These are phyloP conservation scores for Dasysyrphus tricinctus DNA, from an alignment of 2,888 invertebrate genomes.

Conservation along the genomic window DNA sequence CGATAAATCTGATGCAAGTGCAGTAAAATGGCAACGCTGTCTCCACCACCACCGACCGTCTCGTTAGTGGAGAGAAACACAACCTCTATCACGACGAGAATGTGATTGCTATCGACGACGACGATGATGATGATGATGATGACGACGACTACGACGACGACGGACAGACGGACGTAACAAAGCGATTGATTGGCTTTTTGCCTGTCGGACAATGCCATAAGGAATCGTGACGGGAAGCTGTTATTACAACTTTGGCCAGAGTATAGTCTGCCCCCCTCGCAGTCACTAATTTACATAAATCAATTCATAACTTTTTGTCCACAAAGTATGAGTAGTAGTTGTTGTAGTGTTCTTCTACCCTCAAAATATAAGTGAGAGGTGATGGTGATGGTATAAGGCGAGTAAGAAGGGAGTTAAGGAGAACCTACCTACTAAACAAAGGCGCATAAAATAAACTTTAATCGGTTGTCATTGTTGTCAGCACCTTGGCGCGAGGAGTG, in stretches of 20 bases:
- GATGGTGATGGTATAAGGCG: neutral
- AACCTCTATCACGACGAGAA: slow-evolving; percentile 48
- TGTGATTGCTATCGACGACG: slow-evolving; percentile 60
- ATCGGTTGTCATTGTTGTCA: slow-evolving; percentile 75
- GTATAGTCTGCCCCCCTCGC: slow-evolving; percentile 33
- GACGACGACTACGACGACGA: slow-evolving; percentile 18
- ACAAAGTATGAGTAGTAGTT: neutral
- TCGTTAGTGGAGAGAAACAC: neutral
- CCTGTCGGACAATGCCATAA: slow-evolving; percentile 73
- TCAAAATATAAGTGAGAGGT: neutral
- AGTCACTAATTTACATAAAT: slow-evolving; percentile 72
- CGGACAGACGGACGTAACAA: slow-evolving; percentile 36
- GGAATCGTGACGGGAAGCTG: slow-evolving; percentile 77
- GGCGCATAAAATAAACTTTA: slow-evolving; percentile 74
- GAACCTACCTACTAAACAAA: slow-evolving; percentile 60
- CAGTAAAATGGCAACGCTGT: neutral
- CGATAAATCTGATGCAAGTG: neutral
- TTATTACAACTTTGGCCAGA: slow-evolving; percentile 75
- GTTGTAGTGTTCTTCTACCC: slow-evolving; percentile 27
- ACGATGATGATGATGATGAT: too few relatives aligned
- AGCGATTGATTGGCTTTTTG: slow-evolving; percentile 75
- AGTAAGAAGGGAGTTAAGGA: neutral
- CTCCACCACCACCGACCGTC: neutral
- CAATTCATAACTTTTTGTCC: slow-evolving; percentile 73
- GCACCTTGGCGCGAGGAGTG: slow-evolving; percentile 73